Conservation (phyloP, 2,113 vertebrate species). For the Crocuta crocuta region DNA sequence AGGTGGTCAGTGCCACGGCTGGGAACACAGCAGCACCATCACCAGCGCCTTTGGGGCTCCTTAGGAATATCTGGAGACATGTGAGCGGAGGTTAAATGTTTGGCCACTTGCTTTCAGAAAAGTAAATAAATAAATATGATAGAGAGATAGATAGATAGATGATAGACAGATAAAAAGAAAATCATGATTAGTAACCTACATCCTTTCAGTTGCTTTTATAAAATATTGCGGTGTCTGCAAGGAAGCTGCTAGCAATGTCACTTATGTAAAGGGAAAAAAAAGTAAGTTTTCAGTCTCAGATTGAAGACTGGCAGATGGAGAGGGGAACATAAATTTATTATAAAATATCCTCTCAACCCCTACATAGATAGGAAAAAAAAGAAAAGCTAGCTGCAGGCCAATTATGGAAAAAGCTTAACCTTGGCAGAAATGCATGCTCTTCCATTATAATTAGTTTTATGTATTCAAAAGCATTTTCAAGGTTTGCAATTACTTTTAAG, state of each 20-base stretch:
- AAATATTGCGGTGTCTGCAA: background rate
- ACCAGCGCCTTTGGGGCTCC: background rate
- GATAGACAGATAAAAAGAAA: background rate
- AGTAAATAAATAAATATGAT: background rate
- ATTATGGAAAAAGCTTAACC: background rate
- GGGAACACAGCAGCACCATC: background rate
- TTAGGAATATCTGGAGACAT: background rate
- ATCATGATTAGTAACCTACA: background rate
- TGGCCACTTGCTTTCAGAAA: background rate
- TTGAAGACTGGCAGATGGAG: background rate
- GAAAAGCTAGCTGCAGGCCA: background rate
- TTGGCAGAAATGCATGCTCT: background rate
- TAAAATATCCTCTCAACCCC: background rate
- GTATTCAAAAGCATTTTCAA: slow-evolving; percentile 35
- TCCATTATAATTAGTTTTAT: slow-evolving; percentile 19
- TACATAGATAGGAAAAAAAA: background rate
- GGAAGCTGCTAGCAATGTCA: background rate
- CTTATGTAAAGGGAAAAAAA: background rate
- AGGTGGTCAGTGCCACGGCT: background rate
- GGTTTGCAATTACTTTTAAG: background rate
- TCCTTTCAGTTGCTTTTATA: background rate
- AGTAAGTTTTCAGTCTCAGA: background rate
- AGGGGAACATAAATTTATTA: background rate
- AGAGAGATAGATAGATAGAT: background rate
- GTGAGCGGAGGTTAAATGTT: background rate